Conservation (phyloP, 1,140 invertebrate species). For the Drosophila sucinea region DNA sequence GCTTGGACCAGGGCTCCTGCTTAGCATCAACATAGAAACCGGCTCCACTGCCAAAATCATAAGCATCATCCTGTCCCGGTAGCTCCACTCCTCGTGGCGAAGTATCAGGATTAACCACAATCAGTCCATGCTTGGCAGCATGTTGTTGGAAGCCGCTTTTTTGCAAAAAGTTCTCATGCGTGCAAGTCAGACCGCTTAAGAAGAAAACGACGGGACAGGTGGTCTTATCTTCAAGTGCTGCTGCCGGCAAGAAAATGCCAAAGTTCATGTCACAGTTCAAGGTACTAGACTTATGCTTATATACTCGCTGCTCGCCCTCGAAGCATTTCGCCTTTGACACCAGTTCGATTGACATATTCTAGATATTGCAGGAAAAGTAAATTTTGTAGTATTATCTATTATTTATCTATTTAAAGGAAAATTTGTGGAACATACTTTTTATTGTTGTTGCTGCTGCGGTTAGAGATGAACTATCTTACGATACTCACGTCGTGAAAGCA, state of each 20-base stretch:
- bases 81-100: slow-evolving; percentile 96
- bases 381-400: not conserved
- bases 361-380: not conserved
- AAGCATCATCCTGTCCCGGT: slow-evolving; percentile 94
- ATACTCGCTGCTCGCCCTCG: slow-evolving; percentile 85
- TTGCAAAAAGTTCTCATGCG: slow-evolving; percentile 97
- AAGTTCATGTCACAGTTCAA: slow-evolving; percentile 97
- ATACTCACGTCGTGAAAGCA: not conserved
- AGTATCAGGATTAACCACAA: slow-evolving; percentile 95
- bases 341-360: slow-evolving; percentile 66
- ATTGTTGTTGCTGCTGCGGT: not conserved
- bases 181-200: slow-evolving; percentile 97
- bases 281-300: slow-evolving; percentile 90
- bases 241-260: slow-evolving; percentile 93
- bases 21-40: slow-evolving; percentile 98
- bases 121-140: slow-evolving; percentile 88
- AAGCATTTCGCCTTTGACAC: slow-evolving; percentile 65
- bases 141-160: slow-evolving; percentile 96
- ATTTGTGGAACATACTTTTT: slow-evolving; percentile 16
- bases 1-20: slow-evolving; percentile 94
- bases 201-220: slow-evolving; percentile 94
- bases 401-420: not conserved
- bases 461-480: not conserved
- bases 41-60: slow-evolving; percentile 97
- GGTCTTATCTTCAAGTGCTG: slow-evolving; percentile 86